Evolutionary conservation across 2,888 invertebrate genomes (phyloP).

Genomic region (Octodonta nipae): DNA sequence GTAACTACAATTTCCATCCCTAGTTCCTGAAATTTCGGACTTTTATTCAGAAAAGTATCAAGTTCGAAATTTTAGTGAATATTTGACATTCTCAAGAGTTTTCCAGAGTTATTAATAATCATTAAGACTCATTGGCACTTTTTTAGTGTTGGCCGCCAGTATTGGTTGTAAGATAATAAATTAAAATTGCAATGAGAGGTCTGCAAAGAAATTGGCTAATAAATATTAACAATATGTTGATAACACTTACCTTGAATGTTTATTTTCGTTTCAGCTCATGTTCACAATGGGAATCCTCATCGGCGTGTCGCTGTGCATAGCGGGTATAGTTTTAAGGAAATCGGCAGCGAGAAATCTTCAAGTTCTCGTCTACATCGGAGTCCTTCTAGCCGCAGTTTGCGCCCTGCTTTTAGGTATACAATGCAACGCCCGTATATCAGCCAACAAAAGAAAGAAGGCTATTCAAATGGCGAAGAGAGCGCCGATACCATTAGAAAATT

Average conservation of each 20-base stretch:
- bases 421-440: constrained; percentile 39
- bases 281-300: constrained; percentile 54
- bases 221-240: neutral
- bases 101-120: too few species aligned
- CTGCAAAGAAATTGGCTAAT: too few species aligned
- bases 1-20: too few species aligned
- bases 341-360: constrained; percentile 52
- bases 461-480: constrained; percentile 25
- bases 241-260: neutral
- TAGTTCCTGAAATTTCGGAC: too few species aligned
- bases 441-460: constrained; percentile 26
- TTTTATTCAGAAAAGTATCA: too few species aligned
- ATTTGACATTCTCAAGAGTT: too few species aligned
- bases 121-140: too few species aligned
- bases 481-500: constrained; percentile 27
- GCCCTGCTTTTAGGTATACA: constrained; percentile 49
- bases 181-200: too few species aligned
- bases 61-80: too few species aligned
- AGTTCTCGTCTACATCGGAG: constrained; percentile 52
- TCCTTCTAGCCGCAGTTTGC: constrained; percentile 49
- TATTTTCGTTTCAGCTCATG: constrained; percentile 39
- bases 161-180: too few species aligned
- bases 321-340: constrained; percentile 48
- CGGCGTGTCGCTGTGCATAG: constrained; percentile 51
- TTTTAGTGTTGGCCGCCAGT: too few species aligned